Conservation (phyloP, 2,888 invertebrate genomes). For the Amiota mariae region DNA sequence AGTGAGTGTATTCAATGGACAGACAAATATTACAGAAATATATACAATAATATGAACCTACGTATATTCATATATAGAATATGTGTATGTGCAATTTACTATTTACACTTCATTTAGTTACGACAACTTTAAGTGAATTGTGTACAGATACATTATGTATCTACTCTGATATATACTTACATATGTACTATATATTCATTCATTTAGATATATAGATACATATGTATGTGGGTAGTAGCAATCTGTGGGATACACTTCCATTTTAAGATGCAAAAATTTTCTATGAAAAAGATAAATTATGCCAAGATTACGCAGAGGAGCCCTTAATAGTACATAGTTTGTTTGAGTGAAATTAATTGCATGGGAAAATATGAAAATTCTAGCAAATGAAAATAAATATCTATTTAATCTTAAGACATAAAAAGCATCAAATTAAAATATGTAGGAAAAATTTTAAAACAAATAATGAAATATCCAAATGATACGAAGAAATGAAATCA, state of each 20-base stretch:
- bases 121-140: constrained; percentile 65
- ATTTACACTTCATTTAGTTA: constrained; percentile 65
- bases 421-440: no score
- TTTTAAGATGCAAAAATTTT: not conserved
- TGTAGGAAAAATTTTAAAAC: no score
- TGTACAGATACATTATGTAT: constrained; percentile 41
- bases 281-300: constrained; percentile 46
- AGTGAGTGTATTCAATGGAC: not conserved
- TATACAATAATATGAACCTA: not conserved
- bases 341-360: no score
- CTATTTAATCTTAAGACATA: no score
- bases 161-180: not conserved
- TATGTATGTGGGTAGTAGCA: not conserved
- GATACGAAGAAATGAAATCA: no score
- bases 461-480: no score
- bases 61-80: not conserved
- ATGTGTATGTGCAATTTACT: constrained; percentile 57
- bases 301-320: constrained; percentile 27
- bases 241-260: constrained; percentile 11
- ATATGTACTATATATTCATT: no score
- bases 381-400: no score
- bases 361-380: no score
- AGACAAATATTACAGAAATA: no score
- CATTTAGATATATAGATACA: not conserved
- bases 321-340: no score